Base-by-base conservation (phyloP, 2,113 vertebrate genomes). In the Alligator sinensis region DNA sequence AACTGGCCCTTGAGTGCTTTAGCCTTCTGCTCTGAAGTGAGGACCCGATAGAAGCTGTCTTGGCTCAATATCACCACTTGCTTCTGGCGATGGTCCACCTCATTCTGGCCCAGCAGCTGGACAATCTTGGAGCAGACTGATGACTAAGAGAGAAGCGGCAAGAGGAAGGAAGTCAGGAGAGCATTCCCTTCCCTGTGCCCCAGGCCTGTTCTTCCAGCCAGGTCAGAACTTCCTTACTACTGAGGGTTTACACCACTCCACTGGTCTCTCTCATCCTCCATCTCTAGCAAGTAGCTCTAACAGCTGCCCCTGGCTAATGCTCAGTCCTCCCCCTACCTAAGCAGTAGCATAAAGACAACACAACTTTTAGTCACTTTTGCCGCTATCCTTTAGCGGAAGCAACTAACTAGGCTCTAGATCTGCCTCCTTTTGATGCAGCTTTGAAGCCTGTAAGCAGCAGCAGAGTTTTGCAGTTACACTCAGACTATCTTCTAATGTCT, bases 61-160 rank as follows among this genome's bases (percentile, higher is more conserved):
- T 99, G 99, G 97, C 99, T 99, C 89, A 99, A 98, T n/a, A 99
- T 99, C 77, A 98, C 99, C 97, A 99, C 99, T 97, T 99, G 98
- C 86, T 99, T 98, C 98, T 99, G 99, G 93, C 98, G 99, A 90
- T 98, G 98, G 95, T 99, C 99, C 74, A 99, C 99, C 95, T 99
- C 98, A 1, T 99, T 99, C 98, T 99, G 99, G 21, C 99, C 99
- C 96, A 99, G 98, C 92, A 99, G 98, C 97, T 99, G 99, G 95
- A 99, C 99, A 1, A 99, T 99, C 97, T 99, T 99, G 88, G 98
- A 99, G 77, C 99, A 99, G 3, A 99, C 99, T 0, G 99, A 99
- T 0, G 99, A 99, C 99, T 99, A 97, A 2, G 55, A 34, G 83
- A 93, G 13, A 91, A 63, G 24, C 0, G 38, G 16, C 55, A 95